These are phyloP conservation scores for Ciconia nigra DNA, from an alignment of 2,797 vertebrate genomes.

Conservation along the genomic window DNA sequence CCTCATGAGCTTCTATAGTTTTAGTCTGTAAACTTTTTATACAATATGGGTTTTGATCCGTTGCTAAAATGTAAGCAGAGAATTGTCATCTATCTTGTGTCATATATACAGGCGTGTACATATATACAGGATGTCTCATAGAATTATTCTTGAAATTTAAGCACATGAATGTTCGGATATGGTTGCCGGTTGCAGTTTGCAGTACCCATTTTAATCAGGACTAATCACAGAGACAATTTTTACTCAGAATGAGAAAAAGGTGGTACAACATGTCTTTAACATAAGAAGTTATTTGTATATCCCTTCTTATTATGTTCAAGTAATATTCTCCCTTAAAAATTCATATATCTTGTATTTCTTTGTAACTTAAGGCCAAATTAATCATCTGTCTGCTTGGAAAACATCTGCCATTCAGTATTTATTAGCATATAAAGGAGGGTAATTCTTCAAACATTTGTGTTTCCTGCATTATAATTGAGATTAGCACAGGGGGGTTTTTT, in stretches of 20 bases:
- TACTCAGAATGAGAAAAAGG: background rate
- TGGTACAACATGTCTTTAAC: background rate
- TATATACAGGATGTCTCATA: background rate
- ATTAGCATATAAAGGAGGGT: constrained; percentile 4
- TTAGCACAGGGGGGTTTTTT: background rate
- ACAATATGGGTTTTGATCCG: background rate
- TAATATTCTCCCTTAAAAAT: background rate
- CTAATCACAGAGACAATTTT: background rate
- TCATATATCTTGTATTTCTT: background rate
- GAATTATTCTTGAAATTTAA: background rate
- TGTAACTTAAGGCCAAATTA: constrained; percentile 3
- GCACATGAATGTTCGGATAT: background rate
- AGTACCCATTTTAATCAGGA: background rate
- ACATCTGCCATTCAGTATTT: constrained; percentile 43
- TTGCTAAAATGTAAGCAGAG: background rate
- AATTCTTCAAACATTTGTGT: background rate
- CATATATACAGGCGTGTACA: background rate
- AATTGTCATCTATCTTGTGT: background rate
- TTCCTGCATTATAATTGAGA: background rate
- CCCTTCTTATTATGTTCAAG: background rate
- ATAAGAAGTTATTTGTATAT: background rate
- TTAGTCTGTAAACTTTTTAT: background rate
- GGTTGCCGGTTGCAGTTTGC: background rate
- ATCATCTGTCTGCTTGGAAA: constrained; percentile 7
- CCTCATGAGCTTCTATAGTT: background rate